Evolutionary conservation across 2,113 vertebrate species (phyloP).

Genomic region (Sceloporus undulatus): DNA sequence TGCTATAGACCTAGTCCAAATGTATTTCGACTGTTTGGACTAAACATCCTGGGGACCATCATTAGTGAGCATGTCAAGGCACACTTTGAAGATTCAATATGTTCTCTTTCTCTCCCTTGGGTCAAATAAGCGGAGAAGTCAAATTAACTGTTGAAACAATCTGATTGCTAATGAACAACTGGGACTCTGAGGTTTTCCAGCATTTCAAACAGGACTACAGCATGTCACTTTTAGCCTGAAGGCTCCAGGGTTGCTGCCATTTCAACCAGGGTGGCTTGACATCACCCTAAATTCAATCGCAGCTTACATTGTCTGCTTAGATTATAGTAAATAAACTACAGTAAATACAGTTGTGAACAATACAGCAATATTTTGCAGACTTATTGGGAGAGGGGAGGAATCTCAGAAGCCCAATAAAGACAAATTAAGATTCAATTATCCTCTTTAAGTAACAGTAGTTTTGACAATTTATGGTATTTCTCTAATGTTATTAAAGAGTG

Average conservation of each 20-base stretch:
- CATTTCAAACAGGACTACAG: conserved; percentile 41
- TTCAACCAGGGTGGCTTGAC: conserved; percentile 30
- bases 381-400: rapidly evolving
- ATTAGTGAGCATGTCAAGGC: conserved; percentile 37
- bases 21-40: conserved; percentile 2
- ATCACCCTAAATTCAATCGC: not conserved
- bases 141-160: conserved; percentile 37
- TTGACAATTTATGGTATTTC: not conserved
- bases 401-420: not conserved
- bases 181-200: not conserved
- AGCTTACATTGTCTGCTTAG: not conserved
- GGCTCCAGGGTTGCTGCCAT: conserved; percentile 26
- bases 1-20: conserved; percentile 17
- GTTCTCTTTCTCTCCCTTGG: not conserved
- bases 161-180: conserved; percentile 15
- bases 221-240: conserved; percentile 31
- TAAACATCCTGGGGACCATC: conserved; percentile 12
- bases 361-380: conserved; percentile 11
- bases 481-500: not conserved
- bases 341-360: conserved; percentile 34
- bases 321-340: conserved; percentile 8
- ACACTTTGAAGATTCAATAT: conserved; percentile 20
- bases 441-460: not conserved
- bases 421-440: conserved; percentile 24
- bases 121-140: conserved; percentile 19